These are phyloP conservation scores for Trachelus tabidus DNA, from an alignment of 2,888 invertebrate genomes.

Conservation along the genomic window DNA sequence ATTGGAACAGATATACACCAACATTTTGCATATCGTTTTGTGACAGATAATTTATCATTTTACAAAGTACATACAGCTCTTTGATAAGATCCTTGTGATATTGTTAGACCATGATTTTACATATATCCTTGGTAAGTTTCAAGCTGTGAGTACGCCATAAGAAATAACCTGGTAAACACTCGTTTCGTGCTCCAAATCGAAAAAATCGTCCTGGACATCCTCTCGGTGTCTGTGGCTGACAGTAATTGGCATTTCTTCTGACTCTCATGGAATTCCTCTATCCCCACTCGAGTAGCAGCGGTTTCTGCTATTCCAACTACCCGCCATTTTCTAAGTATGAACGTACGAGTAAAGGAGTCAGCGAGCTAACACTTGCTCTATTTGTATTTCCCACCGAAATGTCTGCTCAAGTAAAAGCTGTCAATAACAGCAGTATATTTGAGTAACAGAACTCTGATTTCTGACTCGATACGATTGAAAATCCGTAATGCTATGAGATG, in stretches of 20 bases:
- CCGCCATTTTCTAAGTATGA: not conserved
- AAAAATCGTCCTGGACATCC: not conserved
- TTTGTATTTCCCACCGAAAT: not conserved
- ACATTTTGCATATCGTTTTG: not conserved
- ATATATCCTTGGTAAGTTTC: not conserved
- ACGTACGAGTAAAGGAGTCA: not conserved
- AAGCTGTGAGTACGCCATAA: not conserved
- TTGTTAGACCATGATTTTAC: not conserved
- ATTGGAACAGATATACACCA: not conserved
- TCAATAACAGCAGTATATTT: not conserved
- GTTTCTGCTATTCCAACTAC: not conserved
- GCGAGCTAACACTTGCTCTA: not conserved
- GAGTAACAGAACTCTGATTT: not conserved
- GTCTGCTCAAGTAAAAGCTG: not conserved
- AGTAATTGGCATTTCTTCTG: constrained; percentile 61
- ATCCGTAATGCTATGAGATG: not conserved
- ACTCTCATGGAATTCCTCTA: constrained; percentile 47
- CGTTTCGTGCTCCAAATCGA: not conserved
- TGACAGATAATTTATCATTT: not conserved
- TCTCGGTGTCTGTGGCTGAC: constrained; percentile 52
- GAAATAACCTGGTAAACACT: not conserved
- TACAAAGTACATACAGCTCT: not conserved
- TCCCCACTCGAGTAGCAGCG: constrained; percentile 12
- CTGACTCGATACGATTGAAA: not conserved
- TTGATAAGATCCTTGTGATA: not conserved